Evolutionary conservation across 1,140 invertebrate species (phyloP), one percentile per base, ranked within the genome.

Genomic region (Drosophila persimilis): DNA sequence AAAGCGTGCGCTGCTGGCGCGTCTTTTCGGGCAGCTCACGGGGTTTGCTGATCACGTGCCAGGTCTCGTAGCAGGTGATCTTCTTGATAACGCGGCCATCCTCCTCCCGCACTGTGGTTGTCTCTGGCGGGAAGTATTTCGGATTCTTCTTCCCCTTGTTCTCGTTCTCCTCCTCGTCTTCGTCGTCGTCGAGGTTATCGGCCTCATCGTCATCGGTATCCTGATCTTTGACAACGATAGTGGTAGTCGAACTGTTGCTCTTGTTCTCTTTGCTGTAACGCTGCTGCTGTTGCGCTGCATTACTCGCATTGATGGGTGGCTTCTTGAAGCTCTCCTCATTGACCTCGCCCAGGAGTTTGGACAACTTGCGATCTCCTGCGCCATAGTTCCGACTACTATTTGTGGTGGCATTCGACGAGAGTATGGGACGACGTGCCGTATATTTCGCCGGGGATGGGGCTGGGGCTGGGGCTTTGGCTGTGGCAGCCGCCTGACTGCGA

Each of bases 41-140:
- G 43, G 77, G 72, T 22, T 81, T 62, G 29, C 80, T 79, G 0
- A 91, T 90, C 35, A 91, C 90, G 59, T 91, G 90, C 91, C 91
- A 91, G 31, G 89, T 91, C 70, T 91, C 91, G 48, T 90, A 91
- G 67, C 91, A 91, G 2, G 91, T 91, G 24, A 91, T 90, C 67
- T 91, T 91, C 45, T 90, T 90, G 8, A 91, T 79, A n/a, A 91
- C 51, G 6, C 90, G 88, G n/a, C 90, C 90, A 13, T 91, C 90
- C 55, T 91, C 85, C 47, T 89, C 62, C 15, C 73, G 73, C 13
- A 90, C 79, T 0, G 77, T 80, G 15, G 88, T 91, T 58, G 90
- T 91, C 73, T 90, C 88, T 2, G 81, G 74, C 39, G 86, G 86
- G 44, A 90, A 79, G 50, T 77, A 77, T 57, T 86, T 76, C 1